Evolutionary conservation across 2,797 vertebrate genomes (phyloP), one percentile per base, ranked within the genome.

Genomic region (Cyclopterus lumpus): DNA sequence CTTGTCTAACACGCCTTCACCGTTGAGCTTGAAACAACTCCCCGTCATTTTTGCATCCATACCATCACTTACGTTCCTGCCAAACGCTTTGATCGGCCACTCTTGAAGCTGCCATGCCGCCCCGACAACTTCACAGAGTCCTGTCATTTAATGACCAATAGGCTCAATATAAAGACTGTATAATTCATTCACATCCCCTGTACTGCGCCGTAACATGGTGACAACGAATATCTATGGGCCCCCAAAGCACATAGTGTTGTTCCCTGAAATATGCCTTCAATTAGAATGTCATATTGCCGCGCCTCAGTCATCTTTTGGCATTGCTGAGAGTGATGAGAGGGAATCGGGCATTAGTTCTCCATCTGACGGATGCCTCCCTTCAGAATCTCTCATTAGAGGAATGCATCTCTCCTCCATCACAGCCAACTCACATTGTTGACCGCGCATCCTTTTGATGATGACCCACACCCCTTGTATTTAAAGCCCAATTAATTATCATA

Each of bases 1-100:
- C 90, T 91, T 91, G 89, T 92, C 87, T 86, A 83, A 89, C 75
- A 67, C 36, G 66, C 73, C 83, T 85, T 81, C 71, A n/a, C 62
- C 73, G 40, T 83, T 8, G 78, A 84, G 81, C 75, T n/a, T 55
- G 67, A 79, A 88, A 71, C 83, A 79, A 83, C 69, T 79, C 60
- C 77, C 77, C 61, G 62, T 88, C 90, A 88, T 83, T 86, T 89
- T 88, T 85, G 79, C 77, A 82, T 92, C 87, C 78, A 75, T 87
- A 80, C 84, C 61, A 71, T 86, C 82, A 82, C 75, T 88, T 88
- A 71, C 78, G 34, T 69, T 42, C 32, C 79, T 77, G 79, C 69
- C 77, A 72, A 76, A 81, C 1, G 34, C 68, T 46, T 76, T 71
- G 72, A 79, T 87, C 58, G 73, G 69, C 80, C 72, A 62, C 64